These are phyloP conservation scores for Adelphocoris suturalis DNA, from an alignment of 2,888 invertebrate genomes.

Conservation along the genomic window DNA sequence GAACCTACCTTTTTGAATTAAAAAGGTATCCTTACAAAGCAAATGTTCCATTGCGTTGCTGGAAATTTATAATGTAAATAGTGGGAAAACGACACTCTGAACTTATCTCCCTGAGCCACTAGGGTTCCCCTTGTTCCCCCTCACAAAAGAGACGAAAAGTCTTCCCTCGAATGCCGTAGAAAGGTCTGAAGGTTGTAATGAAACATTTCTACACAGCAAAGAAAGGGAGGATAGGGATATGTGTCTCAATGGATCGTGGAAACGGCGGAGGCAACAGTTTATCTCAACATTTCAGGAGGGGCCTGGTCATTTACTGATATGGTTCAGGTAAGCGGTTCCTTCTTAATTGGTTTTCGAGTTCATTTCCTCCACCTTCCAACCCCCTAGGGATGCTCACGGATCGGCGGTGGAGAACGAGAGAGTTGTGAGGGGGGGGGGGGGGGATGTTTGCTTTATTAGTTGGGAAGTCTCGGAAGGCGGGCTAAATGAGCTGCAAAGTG, in stretches of 20 bases:
- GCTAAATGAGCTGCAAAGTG: constrained; percentile 69
- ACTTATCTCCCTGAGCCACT: background rate
- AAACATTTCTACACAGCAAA: constrained; percentile 43
- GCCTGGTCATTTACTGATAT: constrained; percentile 71
- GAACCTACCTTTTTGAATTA: too few relatives aligned
- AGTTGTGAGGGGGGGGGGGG: background rate
- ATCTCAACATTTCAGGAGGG: constrained; percentile 68
- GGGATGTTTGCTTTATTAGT: constrained; percentile 67
- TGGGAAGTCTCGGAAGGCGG: constrained; percentile 61
- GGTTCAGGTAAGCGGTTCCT: constrained; percentile 63
- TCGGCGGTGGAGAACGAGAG: too few relatives aligned
- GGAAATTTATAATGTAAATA: too few relatives aligned
- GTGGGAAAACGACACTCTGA: background rate
- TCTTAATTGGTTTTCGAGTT: constrained; percentile 70
- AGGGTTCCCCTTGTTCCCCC: background rate
- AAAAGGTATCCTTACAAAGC: too few relatives aligned
- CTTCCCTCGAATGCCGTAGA: background rate
- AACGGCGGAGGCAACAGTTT: constrained; percentile 63
- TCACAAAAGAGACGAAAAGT: background rate
- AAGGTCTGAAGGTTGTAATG: constrained; percentile 35
- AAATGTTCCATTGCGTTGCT: too few relatives aligned
- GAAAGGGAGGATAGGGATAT: background rate
- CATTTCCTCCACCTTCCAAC: constrained; percentile 59
- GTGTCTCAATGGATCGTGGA: constrained; percentile 54
- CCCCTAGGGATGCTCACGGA: background rate